phyloP scores from a whole-genome alignment of 2,113 vertebrate genomes.

The Ptyas mucosa region DNA sequence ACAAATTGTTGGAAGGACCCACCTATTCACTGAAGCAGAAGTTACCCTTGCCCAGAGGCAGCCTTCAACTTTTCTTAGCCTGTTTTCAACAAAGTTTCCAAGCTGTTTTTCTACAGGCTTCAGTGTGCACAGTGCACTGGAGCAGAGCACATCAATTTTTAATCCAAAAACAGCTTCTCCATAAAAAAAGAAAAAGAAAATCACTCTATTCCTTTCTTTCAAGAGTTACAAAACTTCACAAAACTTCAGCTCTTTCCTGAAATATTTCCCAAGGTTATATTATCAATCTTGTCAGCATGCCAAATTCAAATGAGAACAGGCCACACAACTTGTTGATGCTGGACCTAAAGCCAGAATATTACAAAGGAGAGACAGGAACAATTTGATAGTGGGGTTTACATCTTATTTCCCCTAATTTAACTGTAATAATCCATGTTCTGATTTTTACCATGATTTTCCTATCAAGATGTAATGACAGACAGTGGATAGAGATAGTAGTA shows the following conservation, averaged over 20 bases:
- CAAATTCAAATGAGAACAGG: constrained; percentile 37
- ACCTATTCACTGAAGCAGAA: constrained; percentile 41
- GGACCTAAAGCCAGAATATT: constrained; percentile 25
- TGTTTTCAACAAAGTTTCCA: constrained; percentile 44
- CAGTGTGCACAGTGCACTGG: constrained; percentile 43
- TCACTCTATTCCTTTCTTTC: constrained; percentile 30
- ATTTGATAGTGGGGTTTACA: constrained; percentile 22
- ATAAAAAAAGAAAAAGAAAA: background rate
- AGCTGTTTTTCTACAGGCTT: constrained; percentile 45
- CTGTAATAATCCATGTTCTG: constrained; percentile 18
- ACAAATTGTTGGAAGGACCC: constrained; percentile 33
- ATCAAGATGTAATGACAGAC: background rate
- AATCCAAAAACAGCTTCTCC: constrained; percentile 44
- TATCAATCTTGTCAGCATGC: constrained; percentile 33
- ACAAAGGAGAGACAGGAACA: constrained; percentile 35
- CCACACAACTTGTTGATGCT: background rate
- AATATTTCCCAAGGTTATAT: constrained; percentile 26
- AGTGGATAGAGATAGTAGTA: constrained; percentile 12
- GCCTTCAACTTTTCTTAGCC: constrained; percentile 47
- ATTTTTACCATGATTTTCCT: constrained; percentile 7
- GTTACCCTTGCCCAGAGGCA: constrained; percentile 48
- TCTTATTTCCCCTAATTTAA: constrained; percentile 38
- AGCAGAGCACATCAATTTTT: constrained; percentile 60
- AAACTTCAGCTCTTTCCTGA: constrained; percentile 50
- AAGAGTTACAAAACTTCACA: constrained; percentile 42